Percentiles rank a stretch among this genome's conserved stretches.
phyloP scores from a whole-genome alignment of 2,888 invertebrate genomes.

The Leptopilina drosophilae region DNA sequence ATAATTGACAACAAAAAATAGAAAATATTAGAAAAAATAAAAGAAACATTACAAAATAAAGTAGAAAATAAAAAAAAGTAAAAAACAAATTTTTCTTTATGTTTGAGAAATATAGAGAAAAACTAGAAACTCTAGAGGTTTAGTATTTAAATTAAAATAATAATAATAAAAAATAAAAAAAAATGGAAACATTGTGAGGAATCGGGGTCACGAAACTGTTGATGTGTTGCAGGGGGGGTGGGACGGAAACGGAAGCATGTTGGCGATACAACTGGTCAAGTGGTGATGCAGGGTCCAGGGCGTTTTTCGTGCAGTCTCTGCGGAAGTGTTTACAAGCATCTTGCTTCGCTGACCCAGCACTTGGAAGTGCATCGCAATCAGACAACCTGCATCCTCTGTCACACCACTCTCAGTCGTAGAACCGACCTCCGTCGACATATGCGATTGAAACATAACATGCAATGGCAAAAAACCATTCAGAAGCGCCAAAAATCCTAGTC shows the following conservation, averaged over 20 bases:
- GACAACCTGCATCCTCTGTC: slow-evolving; percentile 76
- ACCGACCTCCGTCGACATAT: slow-evolving; percentile 76
- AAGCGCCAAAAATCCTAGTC: slow-evolving; percentile 72
- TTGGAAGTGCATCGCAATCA: slow-evolving; percentile 77
- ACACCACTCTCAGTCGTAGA: slow-evolving; percentile 77
- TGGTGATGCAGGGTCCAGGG: slow-evolving; percentile 77
- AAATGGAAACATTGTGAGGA: slow-evolving; percentile 57
- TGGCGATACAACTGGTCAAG: slow-evolving; percentile 76
- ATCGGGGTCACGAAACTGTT: slow-evolving; percentile 75
- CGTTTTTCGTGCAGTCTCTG: slow-evolving; percentile 77
- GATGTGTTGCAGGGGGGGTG: slow-evolving; percentile 77
- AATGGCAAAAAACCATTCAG: slow-evolving; percentile 76
- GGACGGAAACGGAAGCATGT: slow-evolving; percentile 77
- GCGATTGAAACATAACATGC: slow-evolving; percentile 76
- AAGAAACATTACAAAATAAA: background rate
- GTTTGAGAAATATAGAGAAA: slow-evolving; percentile 29
- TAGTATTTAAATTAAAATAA: slow-evolving; percentile 40
- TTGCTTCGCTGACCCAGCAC: slow-evolving; percentile 77
- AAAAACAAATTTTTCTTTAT: background rate
- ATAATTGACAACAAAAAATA: too few relatives aligned
- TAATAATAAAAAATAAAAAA: background rate
- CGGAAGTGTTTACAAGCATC: slow-evolving; percentile 77
- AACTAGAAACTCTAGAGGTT: slow-evolving; percentile 8
- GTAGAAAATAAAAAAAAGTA: background rate
- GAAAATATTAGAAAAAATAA: too few relatives aligned